These are phyloP conservation scores for Epinotia bilunana DNA, from an alignment of 2,888 invertebrate species.

Conservation along the genomic window DNA sequence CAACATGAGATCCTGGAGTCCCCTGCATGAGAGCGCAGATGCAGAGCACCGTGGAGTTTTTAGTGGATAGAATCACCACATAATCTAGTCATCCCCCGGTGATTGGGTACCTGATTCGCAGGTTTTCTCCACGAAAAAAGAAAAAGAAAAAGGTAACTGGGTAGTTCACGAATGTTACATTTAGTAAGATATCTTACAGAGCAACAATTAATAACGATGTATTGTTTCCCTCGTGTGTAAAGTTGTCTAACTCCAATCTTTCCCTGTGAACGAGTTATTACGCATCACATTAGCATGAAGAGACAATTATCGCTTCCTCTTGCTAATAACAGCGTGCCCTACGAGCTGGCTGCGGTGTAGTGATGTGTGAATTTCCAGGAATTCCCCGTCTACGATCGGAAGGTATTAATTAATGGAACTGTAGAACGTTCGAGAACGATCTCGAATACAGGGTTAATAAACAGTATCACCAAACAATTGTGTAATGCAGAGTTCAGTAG, in stretches of 20 bases:
- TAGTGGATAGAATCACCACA: no score
- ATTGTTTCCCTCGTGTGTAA: background rate
- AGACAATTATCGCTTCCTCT: constrained; percentile 14
- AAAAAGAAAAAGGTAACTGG: no score
- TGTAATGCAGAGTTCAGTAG: background rate
- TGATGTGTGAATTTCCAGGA: constrained; percentile 21
- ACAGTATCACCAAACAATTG: constrained; percentile 2
- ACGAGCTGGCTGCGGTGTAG: constrained; percentile 12
- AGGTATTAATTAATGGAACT: constrained; percentile 29
- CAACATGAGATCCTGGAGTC: no score
- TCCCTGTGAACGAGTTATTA: constrained; percentile 8
- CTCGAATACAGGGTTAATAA: background rate
- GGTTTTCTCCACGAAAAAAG: no score
- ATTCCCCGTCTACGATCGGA: constrained; percentile 6
- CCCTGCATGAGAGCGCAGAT: no score
- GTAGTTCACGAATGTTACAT: no score
- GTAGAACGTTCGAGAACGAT: constrained; percentile 14
- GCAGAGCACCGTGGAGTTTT: no score
- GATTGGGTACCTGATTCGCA: no score
- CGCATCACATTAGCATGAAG: background rate
- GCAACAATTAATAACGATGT: background rate
- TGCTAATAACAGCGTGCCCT: background rate
- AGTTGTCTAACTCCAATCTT: constrained; percentile 1
- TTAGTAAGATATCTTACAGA: background rate
- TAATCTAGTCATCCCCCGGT: no score